Percentiles rank a stretch among this genome's conserved stretches.
Evolutionary conservation across 2,113 vertebrate species (phyloP).

Genomic region (Manacus vitellinus): DNA sequence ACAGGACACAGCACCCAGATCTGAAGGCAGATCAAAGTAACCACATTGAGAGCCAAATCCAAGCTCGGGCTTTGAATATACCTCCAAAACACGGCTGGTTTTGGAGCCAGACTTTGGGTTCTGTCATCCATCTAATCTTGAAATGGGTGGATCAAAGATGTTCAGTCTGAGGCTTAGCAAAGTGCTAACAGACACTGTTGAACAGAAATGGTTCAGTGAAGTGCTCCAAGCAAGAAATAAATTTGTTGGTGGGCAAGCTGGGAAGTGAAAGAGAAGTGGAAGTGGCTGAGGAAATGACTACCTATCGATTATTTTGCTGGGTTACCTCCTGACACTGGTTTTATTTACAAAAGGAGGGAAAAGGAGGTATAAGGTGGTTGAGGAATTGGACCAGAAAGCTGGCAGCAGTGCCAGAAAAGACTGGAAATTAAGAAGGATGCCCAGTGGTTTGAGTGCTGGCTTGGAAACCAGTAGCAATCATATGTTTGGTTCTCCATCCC

Average conservation of each 20-base stretch:
- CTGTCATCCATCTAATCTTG: slow-evolving; percentile 55
- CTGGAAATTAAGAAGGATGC: slow-evolving; percentile 46
- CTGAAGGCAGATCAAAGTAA: slow-evolving; percentile 15
- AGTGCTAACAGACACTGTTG: slow-evolving; percentile 47
- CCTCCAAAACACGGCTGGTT: slow-evolving; percentile 17
- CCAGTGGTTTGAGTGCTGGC: background rate
- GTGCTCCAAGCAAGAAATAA: slow-evolving; percentile 15
- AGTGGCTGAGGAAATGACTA: background rate
- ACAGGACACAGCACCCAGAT: background rate
- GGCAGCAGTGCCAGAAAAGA: background rate
- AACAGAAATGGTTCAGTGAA: slow-evolving; percentile 2
- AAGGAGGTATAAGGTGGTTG: background rate
- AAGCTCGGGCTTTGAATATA: slow-evolving; percentile 1
- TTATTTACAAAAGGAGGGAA: background rate
- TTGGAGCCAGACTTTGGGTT: slow-evolving; percentile 19
- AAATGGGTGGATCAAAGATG: slow-evolving; percentile 58
- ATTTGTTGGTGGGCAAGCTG: background rate
- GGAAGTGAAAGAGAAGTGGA: slow-evolving; percentile 9
- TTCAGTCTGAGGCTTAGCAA: slow-evolving; percentile 24
- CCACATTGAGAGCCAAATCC: background rate
- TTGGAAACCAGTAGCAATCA: slow-evolving; percentile 16
- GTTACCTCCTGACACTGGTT: background rate
- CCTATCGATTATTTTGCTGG: background rate
- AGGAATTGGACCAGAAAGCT: background rate
- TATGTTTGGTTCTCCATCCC: slow-evolving; percentile 29